Conservation (phyloP, 2,888 invertebrate genomes). For the Globia sparganii region DNA sequence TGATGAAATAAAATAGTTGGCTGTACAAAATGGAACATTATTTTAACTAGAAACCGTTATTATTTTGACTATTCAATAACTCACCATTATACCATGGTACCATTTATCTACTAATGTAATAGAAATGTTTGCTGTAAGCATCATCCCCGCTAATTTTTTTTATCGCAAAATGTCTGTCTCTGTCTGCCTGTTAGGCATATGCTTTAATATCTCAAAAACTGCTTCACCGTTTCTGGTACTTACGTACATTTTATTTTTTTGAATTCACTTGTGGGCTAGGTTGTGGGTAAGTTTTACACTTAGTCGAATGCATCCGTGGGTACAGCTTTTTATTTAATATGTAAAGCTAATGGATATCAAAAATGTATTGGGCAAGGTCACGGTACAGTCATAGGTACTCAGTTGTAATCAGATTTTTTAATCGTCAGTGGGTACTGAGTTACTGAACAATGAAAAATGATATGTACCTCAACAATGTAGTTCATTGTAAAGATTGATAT, state of each 20-base stretch:
- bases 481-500: conserved; percentile 10
- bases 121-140: background rate
- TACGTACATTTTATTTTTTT: background rate
- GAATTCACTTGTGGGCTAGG: background rate
- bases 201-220: background rate
- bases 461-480: conserved; percentile 29
- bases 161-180: background rate
- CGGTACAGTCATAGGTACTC: background rate
- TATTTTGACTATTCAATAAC: background rate
- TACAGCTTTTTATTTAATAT: background rate
- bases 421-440: background rate
- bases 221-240: background rate
- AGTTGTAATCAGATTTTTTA: conserved; percentile 18
- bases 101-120: background rate
- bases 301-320: background rate
- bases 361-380: conserved; percentile 39
- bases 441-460: conserved; percentile 37
- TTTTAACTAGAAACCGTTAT: background rate
- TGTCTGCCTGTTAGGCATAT: background rate
- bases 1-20: conserved; percentile 47
- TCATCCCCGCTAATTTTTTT: background rate
- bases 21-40: conserved; percentile 15
- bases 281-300: background rate
- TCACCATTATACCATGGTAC: too few species aligned
- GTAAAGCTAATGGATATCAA: background rate